A percentile compares a stretch with the other conserved stretches of the same genome.
Conservation (phyloP, 1,140 invertebrate species). For the Drosophila repleta region DNA sequence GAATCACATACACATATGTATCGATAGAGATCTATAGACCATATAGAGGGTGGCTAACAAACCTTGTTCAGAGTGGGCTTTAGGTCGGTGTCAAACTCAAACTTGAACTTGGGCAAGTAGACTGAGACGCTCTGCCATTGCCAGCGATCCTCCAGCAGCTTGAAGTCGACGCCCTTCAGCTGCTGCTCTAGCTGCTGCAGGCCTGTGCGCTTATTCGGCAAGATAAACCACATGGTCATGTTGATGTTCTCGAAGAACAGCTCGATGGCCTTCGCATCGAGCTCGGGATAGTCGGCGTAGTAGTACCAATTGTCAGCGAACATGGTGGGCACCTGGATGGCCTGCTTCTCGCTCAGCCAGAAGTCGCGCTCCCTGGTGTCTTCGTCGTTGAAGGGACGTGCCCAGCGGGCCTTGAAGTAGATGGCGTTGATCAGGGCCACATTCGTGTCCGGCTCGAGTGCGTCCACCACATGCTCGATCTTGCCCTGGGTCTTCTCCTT, state of each 20-base stretch:
- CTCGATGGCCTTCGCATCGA: conserved; percentile 85
- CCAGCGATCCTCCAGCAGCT: conserved; percentile 79
- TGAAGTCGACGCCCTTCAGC: conserved; percentile 83
- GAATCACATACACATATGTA: neutral
- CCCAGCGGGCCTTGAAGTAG: conserved; percentile 90
- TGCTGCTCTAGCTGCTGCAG: conserved; percentile 84
- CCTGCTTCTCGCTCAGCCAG: conserved; percentile 83
- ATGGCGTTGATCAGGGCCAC: conserved; percentile 88
- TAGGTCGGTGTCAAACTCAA: conserved; percentile 86
- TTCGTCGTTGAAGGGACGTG: conserved; percentile 85
- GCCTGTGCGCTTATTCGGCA: conserved; percentile 87
- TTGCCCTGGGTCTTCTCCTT: conserved; percentile 86
- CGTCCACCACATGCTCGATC: conserved; percentile 87
- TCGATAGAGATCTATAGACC: neutral
- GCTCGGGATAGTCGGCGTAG: conserved; percentile 84
- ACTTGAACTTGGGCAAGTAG: conserved; percentile 87
- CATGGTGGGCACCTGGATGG: conserved; percentile 86
- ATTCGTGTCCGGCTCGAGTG: conserved; percentile 82
- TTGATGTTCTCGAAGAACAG: conserved; percentile 86
- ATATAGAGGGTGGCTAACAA: neutral
- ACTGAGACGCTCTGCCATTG: conserved; percentile 84
- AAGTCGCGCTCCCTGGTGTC: conserved; percentile 86
- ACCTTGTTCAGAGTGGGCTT: conserved; percentile 78
- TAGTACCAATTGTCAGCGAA: conserved; percentile 84
- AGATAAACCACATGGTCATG: conserved; percentile 86